Conservation (phyloP, 2,113 vertebrate species). For the Pao palembangensis region DNA sequence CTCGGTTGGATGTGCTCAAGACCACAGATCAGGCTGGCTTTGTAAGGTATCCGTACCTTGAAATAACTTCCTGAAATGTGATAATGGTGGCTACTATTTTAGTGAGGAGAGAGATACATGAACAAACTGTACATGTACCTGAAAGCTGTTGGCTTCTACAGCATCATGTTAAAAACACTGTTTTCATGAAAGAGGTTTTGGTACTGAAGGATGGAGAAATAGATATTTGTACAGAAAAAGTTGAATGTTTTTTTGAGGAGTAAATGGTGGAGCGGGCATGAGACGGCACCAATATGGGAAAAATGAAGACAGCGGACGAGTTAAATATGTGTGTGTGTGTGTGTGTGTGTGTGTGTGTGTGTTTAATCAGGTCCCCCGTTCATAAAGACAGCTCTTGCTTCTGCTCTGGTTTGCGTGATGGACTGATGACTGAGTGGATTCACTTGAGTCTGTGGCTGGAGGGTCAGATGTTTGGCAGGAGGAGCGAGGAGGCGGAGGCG, state of each 20-base stretch:
- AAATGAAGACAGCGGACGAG: background rate
- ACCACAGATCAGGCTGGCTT: background rate
- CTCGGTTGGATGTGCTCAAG: constrained; percentile 1
- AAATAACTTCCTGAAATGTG: constrained; percentile 1
- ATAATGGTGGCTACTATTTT: too few species aligned
- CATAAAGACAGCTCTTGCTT: constrained; percentile 9
- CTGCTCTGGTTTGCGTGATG: constrained; percentile 18
- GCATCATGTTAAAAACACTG: constrained; percentile 13
- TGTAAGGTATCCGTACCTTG: constrained; percentile 8
- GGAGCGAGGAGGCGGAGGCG: constrained; percentile 19
- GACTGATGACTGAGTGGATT: constrained; percentile 18
- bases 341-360: constrained; percentile 12
- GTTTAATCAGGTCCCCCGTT: constrained; percentile 15
- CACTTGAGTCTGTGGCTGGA: constrained; percentile 26
- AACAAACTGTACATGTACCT: constrained; percentile 24
- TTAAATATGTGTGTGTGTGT: background rate
- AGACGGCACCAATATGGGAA: constrained; percentile 2
- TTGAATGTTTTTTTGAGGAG: constrained; percentile 45
- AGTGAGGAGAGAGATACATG: constrained; percentile 12
- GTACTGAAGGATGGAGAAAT: background rate
- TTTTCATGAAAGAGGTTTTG: constrained; percentile 30
- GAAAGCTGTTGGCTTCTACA: constrained; percentile 21
- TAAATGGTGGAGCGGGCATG: constrained; percentile 17
- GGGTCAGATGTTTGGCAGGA: constrained; percentile 33
- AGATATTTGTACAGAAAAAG: constrained; percentile 4